A percentile compares a stretch with the other conserved stretches of the same genome.
These are phyloP conservation scores for Ylistrum balloti DNA, from an alignment of 1,140 invertebrate genomes.

Conservation along the genomic window DNA sequence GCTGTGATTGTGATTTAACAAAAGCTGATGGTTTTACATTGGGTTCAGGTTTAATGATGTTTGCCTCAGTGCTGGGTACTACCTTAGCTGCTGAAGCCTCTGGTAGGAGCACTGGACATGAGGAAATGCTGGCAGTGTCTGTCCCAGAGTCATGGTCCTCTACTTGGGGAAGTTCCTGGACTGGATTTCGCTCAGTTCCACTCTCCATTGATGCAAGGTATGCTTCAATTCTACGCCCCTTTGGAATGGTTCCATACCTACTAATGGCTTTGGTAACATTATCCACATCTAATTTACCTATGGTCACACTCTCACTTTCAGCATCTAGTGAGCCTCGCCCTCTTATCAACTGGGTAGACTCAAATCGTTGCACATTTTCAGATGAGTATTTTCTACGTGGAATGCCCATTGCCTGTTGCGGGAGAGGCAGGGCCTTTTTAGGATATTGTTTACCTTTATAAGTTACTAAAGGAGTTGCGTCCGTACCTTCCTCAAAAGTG, in stretches of 20 bases:
- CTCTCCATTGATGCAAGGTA: constrained; percentile 93
- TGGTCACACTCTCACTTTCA: constrained; percentile 65
- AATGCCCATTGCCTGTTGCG: constrained; percentile 65
- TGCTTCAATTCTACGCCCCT: constrained; percentile 96
- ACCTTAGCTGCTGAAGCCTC: constrained; percentile 43
- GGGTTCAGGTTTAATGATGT: constrained; percentile 76
- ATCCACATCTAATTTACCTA: constrained; percentile 92
- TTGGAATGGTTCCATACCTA: constrained; percentile 96
- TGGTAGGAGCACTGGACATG: constrained; percentile 70
- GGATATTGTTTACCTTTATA: constrained; percentile 72
- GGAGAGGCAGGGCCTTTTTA: constrained; percentile 76
- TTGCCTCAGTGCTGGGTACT: not conserved
- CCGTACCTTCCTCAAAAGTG: constrained; percentile 65
- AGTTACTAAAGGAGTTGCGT: constrained; percentile 56
- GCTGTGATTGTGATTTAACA: constrained; percentile 79
- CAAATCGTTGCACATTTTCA: constrained; percentile 51
- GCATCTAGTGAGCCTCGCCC: constrained; percentile 59
- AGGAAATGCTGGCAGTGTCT: constrained; percentile 76
- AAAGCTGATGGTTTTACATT: constrained; percentile 78
- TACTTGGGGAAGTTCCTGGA: constrained; percentile 66
- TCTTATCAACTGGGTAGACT: constrained; percentile 51
- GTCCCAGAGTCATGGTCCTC: constrained; percentile 77
- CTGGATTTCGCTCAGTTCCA: constrained; percentile 66
- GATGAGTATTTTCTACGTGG: constrained; percentile 68
- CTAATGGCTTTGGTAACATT: constrained; percentile 98